phyloP scores from a whole-genome alignment of 2,888 invertebrate species.

The Chymomyza caudatula region DNA sequence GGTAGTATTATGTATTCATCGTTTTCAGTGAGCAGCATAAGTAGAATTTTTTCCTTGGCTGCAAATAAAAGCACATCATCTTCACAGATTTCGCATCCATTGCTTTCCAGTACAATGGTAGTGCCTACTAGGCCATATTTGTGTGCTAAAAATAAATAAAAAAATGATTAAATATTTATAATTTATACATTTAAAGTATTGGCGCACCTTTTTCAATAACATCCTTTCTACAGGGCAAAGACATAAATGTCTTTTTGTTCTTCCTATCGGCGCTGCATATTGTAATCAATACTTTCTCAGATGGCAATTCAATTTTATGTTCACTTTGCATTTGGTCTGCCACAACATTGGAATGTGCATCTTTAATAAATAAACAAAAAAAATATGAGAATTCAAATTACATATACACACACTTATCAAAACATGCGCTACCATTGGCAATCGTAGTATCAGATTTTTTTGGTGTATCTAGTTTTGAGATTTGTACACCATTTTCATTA shows the following conservation, averaged over 20 bases:
- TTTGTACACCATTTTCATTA: conserved; percentile 70
- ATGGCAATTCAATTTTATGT: conserved; percentile 42
- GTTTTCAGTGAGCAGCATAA: conserved; percentile 52
- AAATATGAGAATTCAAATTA: conserved; percentile 4
- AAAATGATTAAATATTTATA: neutral
- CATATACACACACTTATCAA: conserved; percentile 12
- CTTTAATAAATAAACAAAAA: neutral
- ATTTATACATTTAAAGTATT: neutral
- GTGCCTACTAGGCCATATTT: conserved; percentile 56
- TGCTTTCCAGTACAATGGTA: conserved; percentile 59
- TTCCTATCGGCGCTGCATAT: conserved; percentile 64
- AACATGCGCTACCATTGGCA: conserved; percentile 29
- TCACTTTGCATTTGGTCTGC: conserved; percentile 44
- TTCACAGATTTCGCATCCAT: conserved; percentile 64
- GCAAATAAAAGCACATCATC: conserved; percentile 61
- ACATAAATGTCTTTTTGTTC: conserved; percentile 65
- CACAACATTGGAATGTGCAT: conserved; percentile 28
- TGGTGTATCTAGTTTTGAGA: conserved; percentile 47
- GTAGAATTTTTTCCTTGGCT: conserved; percentile 61
- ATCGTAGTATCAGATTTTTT: conserved; percentile 57
- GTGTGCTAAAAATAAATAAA: conserved; percentile 39
- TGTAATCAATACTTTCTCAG: conserved; percentile 64
- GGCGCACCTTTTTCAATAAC: conserved; percentile 56
- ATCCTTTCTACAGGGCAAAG: conserved; percentile 61
- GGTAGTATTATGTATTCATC: conserved; percentile 63